Conservation (phyloP, 2,113 vertebrate genomes). For the Sorex araneus region DNA sequence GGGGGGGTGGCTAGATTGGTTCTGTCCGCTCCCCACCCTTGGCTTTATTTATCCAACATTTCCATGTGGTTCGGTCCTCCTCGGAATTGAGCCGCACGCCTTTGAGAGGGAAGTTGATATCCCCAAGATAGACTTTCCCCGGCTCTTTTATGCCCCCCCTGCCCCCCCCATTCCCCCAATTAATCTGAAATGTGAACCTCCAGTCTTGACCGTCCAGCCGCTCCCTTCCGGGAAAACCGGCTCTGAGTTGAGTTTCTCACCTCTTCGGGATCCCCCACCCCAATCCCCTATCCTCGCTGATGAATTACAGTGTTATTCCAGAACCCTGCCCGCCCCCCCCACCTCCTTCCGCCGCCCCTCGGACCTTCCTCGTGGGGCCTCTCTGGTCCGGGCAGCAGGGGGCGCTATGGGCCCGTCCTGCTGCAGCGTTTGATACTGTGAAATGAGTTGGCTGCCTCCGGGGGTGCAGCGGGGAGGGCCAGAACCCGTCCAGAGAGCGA, state of each 20-base stretch:
- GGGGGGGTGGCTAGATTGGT: background rate
- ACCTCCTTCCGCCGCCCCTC: conserved; percentile 33
- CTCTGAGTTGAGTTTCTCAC: background rate
- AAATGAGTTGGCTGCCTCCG: conserved; percentile 70
- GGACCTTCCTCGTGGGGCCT: conserved; percentile 76
- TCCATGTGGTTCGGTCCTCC: background rate
- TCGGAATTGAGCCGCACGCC: conserved; percentile 47
- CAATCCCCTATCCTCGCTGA: background rate
- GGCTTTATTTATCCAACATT: conserved; percentile 53
- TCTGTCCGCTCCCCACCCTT: background rate
- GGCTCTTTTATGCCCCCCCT: background rate
- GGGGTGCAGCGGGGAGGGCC: conserved; percentile 41
- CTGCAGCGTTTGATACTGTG: conserved; percentile 84
- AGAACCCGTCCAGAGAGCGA: background rate
- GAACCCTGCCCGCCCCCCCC: background rate
- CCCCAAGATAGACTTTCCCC: background rate
- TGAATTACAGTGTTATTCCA: conserved; percentile 57
- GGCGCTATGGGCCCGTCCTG: conserved; percentile 67
- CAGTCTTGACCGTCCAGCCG: background rate
- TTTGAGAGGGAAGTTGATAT: background rate
- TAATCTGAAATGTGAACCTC: conserved; percentile 81
- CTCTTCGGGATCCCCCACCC: background rate
- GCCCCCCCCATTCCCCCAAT: background rate
- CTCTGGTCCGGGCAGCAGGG: conserved; percentile 75
- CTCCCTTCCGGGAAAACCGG: background rate